Base-by-base conservation (phyloP, 2,113 vertebrate species). In the Callipepla squamata region DNA sequence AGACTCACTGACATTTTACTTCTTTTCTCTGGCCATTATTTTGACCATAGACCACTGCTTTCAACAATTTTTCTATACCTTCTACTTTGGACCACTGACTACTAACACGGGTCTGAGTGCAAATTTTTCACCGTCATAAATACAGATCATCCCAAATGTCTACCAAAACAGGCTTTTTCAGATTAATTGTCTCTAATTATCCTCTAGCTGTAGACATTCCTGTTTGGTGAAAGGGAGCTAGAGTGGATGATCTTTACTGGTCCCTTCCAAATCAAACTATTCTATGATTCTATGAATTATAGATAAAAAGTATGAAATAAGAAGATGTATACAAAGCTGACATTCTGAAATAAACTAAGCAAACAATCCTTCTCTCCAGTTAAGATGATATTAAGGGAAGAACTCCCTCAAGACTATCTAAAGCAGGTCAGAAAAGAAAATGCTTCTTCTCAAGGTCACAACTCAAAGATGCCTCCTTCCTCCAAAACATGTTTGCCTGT, bases 401-500 rank as follows among this genome's bases (percentile, higher is more conserved):
- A 47, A 69, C 8, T 62, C 51, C 40, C 65, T 73, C 15, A 48
- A n/a, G 16, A 6, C 20, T 44, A 7, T 16, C 17, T 3, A 32
- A 44, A 40, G 11, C 30, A 78, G 28, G n/a, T 14, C n/a, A 66
- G 26, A 19, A 63, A 28, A 68, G 4, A 65, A 34, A 76, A 76
- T 11, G 32, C 5, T 76, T 75, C 34, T 78, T 92, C 73, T 80
- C 40, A 61, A 36, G 13, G 15, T 73, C 36, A 22, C 3, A 62
- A 50, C 4, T 32, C 28, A 61, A 3, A 51, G 20, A n/a, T 38
- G 2, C 2, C 76, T 72, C 21, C 28, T 63, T 72, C 21, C 23
- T 63, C 19, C 4, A 57, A 78, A 58, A 57, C 28, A 65, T 3
- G 2, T 0, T 0, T 10, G 10, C 6, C 62, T 1, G 9, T 80